Percentiles rank a stretch among this genome's conserved stretches.
These are phyloP conservation scores for Morpho deidamia DNA, from an alignment of 2,888 invertebrate genomes.

Conservation along the genomic window DNA sequence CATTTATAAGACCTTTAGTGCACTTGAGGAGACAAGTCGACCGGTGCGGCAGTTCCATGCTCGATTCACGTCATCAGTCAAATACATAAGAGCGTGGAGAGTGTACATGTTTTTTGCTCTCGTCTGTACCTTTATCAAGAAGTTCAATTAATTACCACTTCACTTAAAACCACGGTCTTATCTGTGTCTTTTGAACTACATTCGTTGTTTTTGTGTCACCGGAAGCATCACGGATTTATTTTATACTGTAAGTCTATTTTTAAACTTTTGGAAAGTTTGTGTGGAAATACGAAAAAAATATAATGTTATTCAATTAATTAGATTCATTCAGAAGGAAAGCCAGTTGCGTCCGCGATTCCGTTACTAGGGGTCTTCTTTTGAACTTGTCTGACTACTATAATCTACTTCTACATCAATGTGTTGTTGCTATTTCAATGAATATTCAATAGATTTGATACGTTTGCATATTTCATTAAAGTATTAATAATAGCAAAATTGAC, in stretches of 20 bases:
- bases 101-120: slow-evolving; percentile 28
- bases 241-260: slow-evolving; percentile 5
- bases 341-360: slow-evolving; percentile 53
- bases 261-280: slow-evolving; percentile 20
- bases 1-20: slow-evolving; percentile 33
- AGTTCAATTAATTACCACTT: slow-evolving; percentile 20
- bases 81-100: slow-evolving; percentile 34
- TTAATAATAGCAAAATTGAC: slow-evolving; percentile 7
- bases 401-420: slow-evolving; percentile 1
- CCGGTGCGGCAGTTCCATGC: slow-evolving; percentile 43
- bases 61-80: slow-evolving; percentile 52
- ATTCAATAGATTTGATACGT: slow-evolving; percentile 12
- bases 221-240: slow-evolving; percentile 8
- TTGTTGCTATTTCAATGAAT: slow-evolving; percentile 23
- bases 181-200: slow-evolving; percentile 8
- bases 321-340: slow-evolving; percentile 40
- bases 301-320: slow-evolving; percentile 20
- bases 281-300: slow-evolving; percentile 13
- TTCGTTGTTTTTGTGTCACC: slow-evolving; percentile 14
- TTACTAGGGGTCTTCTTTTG: slow-evolving; percentile 57
- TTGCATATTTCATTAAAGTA: slow-evolving; percentile 3
- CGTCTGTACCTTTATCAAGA: slow-evolving; percentile 7
- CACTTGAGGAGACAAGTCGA: slow-evolving; percentile 25
- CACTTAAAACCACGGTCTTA: slow-evolving; percentile 15
- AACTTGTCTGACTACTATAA: slow-evolving; percentile 51